Conservation (phyloP, 2,888 invertebrate species). For the Poecilobothrus nobilitatus region DNA sequence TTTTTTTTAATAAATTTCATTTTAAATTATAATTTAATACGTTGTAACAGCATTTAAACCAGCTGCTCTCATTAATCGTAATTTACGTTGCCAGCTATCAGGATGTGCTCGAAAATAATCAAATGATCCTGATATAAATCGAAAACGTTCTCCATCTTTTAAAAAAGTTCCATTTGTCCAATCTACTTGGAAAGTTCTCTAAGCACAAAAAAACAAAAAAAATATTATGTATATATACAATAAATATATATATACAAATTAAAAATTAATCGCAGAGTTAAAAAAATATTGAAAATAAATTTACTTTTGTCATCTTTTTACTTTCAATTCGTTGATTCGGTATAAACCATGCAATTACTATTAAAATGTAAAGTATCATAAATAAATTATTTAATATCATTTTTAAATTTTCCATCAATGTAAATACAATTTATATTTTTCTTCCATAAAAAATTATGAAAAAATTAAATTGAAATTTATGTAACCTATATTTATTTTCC, state of each 20-base stretch:
- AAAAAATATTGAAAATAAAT: too few species aligned
- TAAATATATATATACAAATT: too few species aligned
- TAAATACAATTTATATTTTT: too few species aligned
- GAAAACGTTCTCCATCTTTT: conserved; percentile 62
- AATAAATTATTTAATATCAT: too few species aligned
- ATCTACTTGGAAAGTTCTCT: conserved; percentile 47
- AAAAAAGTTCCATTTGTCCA: conserved; percentile 55
- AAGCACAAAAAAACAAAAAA: neutral
- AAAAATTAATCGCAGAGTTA: too few species aligned
- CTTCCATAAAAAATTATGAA: too few species aligned
- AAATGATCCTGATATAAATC: conserved; percentile 67
- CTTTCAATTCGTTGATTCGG: neutral
- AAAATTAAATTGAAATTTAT: too few species aligned
- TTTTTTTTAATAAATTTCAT: too few species aligned
- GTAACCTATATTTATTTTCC: too few species aligned
- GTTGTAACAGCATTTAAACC: conserved; percentile 76
- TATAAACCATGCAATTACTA: neutral
- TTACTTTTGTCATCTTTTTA: neutral
- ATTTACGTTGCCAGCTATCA: conserved; percentile 63
- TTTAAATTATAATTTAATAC: conserved; percentile 43
- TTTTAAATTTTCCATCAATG: too few species aligned
- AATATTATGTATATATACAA: too few species aligned
- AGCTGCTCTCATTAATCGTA: conserved; percentile 62
- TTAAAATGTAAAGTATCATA: neutral
- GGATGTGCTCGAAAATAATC: conserved; percentile 80